phyloP scores from a whole-genome alignment of 2,113 vertebrate species.

The Corythaixoides concolor region DNA sequence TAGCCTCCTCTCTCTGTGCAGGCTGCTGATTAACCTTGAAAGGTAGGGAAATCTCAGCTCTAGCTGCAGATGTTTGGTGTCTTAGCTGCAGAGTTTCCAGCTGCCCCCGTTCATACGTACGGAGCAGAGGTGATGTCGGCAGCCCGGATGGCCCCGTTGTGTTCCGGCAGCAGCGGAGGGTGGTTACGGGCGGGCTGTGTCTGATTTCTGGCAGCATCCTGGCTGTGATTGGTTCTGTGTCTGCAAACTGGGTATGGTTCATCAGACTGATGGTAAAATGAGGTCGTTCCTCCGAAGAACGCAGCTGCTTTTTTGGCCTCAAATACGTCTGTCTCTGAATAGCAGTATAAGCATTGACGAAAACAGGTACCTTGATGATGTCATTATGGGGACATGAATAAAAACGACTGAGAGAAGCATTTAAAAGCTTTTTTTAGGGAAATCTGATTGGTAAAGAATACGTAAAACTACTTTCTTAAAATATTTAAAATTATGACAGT shows the following conservation, averaged over 20 bases:
- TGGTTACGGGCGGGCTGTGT: not conserved
- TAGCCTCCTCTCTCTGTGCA: not conserved
- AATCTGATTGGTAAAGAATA: not conserved
- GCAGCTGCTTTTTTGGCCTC: not conserved
- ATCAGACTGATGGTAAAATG: not conserved
- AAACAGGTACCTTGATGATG: not conserved
- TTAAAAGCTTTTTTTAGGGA: not conserved
- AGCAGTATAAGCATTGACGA: not conserved
- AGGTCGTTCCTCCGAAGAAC: not conserved
- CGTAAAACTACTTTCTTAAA: not conserved
- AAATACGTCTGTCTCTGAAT: not conserved
- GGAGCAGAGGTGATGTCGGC: not conserved
- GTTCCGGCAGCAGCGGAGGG: not conserved
- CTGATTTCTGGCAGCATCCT: not conserved
- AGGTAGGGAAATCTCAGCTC: too few relatives aligned
- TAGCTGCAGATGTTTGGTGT: not conserved
- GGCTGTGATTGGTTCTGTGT: not conserved
- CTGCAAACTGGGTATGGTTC: not conserved
- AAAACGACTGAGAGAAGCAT: not conserved
- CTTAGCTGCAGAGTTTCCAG: not conserved
- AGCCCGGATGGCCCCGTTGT: fast-evolving
- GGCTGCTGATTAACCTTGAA: not conserved
- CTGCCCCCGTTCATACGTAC: fast-evolving
- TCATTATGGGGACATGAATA: not conserved
- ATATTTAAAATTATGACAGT: not conserved